Base-by-base conservation (phyloP, 2,888 invertebrate genomes). In the Lochmaea crataegi region DNA sequence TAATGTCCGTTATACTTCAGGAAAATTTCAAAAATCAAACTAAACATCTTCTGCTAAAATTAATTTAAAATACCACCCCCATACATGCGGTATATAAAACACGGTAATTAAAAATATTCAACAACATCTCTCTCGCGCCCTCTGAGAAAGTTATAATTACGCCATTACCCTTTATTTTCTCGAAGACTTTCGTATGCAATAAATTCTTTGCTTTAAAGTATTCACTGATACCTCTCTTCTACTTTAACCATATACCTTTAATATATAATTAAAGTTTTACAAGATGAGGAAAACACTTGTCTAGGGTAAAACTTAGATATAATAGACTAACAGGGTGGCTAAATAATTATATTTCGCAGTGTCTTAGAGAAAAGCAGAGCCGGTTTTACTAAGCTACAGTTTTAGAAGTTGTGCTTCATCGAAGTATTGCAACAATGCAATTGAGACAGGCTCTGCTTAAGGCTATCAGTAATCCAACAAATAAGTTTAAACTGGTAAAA, bases 191-290 rank as follows among this genome's bases (percentile, higher is more conserved):
- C 26, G 32, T 58, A n/a, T 32, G 58, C 12, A 32, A 58, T 58
- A 58, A 58, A 58, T 58, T 58, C 32, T 32, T 32, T 26, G 14
- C 38, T n/a, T 58, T 58, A 11, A 58, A 11, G 26, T 26, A 38
- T 58, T 58, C 58, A 32, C 58, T n/a, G 32, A 32, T 58, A 58
- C 58, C 32, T 38, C 32, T 32, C 58, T 18, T 22, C 16, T 26
- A 58, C 32, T 58, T 58, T 1, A 58, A 26, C 12, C 58, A 51
- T 68, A 61, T 38, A 38, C 68, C 60, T 58, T 71, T 67, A 65
- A 66, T 71, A 71, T 71, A 66, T 61, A 71, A 71, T 71, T 71
- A 71, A 71, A 71, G 66, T 66, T 71, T 71, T 67, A 60, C 53
- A 60, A 67, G 71, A 66, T 66, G 61, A 71, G 53, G 71, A 53